These are phyloP conservation scores for Hyposoter dolosus DNA, from an alignment of 2,888 invertebrate species.

Conservation along the genomic window DNA sequence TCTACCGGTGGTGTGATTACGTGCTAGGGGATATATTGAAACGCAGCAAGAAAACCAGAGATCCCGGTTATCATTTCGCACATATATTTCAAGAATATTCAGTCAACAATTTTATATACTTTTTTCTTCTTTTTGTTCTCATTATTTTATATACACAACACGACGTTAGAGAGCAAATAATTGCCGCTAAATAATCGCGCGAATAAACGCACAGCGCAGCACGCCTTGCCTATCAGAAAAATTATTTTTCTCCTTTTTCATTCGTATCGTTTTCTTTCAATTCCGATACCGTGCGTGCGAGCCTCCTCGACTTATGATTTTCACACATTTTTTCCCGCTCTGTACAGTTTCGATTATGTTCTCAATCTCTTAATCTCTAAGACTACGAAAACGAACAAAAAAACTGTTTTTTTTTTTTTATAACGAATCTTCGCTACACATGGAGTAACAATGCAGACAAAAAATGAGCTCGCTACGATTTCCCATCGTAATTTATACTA, in stretches of 20 bases:
- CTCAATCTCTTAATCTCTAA: conserved; percentile 46
- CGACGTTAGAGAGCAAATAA: conserved; percentile 73
- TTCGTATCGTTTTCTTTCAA: conserved; percentile 22
- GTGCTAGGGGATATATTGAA: conserved; percentile 68
- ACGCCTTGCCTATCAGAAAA: conserved; percentile 12
- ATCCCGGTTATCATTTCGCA: conserved; percentile 71
- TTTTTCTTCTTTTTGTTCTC: conserved; percentile 64
- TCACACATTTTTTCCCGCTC: conserved; percentile 14
- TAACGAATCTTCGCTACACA: conserved; percentile 36
- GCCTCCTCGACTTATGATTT: not conserved
- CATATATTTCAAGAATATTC: conserved; percentile 80
- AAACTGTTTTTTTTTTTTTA: not conserved
- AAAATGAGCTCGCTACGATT: conserved; percentile 52
- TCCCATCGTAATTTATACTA: conserved; percentile 55
- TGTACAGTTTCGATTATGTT: conserved; percentile 30
- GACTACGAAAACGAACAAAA: conserved; percentile 49
- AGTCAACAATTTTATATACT: conserved; percentile 80
- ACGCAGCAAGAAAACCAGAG: conserved; percentile 70
- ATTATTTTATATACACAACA: conserved; percentile 77
- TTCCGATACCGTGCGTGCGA: conserved; percentile 17
- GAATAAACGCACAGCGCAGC: conserved; percentile 54
- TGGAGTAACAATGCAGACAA: conserved; percentile 39
- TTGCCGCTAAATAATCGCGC: conserved; percentile 56
- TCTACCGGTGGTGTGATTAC: conserved; percentile 50
- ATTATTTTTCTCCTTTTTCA: conserved; percentile 27